Percentiles rank a stretch among this genome's conserved stretches.
Evolutionary conservation across 2,888 invertebrate genomes (phyloP).

Genomic region (Ochropleura leucogaster): DNA sequence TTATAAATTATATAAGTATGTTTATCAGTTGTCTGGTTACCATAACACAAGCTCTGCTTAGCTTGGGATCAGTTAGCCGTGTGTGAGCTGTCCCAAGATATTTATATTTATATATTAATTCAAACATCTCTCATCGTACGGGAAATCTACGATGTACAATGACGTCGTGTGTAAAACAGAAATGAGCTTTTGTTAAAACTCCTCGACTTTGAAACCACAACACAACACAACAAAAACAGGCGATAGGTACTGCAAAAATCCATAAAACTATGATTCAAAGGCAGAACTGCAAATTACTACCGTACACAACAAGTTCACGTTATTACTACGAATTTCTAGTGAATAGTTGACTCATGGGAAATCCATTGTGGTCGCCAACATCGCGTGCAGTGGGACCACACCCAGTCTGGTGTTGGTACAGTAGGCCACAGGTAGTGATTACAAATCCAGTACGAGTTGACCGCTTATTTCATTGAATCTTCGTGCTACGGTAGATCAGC

Average conservation of each 20-base stretch:
- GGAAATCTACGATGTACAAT: no score
- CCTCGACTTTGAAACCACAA: background rate
- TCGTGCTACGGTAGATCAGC: no score
- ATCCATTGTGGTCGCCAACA: conserved; percentile 43
- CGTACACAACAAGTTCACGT: conserved; percentile 4
- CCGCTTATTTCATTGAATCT: background rate
- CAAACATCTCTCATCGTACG: no score
- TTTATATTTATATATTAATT: no score
- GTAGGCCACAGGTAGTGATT: background rate
- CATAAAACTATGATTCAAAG: conserved; percentile 35
- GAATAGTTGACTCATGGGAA: conserved; percentile 65
- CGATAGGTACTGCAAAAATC: conserved; percentile 13
- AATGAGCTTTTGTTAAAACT: background rate
- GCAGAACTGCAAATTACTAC: conserved; percentile 32
- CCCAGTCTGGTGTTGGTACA: conserved; percentile 40
- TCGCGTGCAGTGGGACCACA: conserved; percentile 59
- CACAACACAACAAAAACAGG: background rate
- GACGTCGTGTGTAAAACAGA: no score
- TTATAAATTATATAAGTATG: no score
- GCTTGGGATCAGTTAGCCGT: no score
- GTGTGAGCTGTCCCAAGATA: no score
- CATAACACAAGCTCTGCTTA: no score
- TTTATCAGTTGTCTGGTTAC: no score
- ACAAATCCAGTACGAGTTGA: background rate
- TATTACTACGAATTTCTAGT: conserved; percentile 43